These are phyloP conservation scores for Saccopteryx bilineata DNA, from an alignment of 2,113 vertebrate genomes.

Conservation along the genomic window DNA sequence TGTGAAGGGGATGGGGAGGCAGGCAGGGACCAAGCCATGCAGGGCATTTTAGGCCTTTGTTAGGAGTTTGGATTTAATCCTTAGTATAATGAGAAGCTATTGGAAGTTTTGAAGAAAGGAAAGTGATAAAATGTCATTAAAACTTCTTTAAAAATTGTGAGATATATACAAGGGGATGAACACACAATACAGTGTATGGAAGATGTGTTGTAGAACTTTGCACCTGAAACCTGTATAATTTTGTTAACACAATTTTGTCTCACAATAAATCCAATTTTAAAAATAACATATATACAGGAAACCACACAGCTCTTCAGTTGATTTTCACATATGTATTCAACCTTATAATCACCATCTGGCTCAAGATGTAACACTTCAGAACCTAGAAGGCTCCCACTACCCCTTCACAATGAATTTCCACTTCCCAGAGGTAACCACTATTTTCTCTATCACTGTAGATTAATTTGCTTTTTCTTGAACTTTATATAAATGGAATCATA, in stretches of 20 bases:
- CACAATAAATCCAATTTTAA: no score
- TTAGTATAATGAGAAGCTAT: not conserved
- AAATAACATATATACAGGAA: not conserved
- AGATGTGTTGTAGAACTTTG: no score
- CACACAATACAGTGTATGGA: no score
- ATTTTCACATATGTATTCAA: not conserved
- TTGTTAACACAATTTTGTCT: no score
- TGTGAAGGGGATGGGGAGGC: not conserved
- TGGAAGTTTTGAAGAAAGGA: not conserved
- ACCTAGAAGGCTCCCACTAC: not conserved
- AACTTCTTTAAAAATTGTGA: not conserved
- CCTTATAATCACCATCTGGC: not conserved
- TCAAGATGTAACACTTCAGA: not conserved
- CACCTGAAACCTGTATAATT: no score
- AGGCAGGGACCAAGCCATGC: not conserved
- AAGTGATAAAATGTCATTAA: not conserved
- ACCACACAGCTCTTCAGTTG: not conserved
- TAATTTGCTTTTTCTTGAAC: constrained; percentile 26
- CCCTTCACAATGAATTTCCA: not conserved
- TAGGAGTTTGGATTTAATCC: not conserved
- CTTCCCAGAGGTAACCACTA: not conserved
- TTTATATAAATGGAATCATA: not conserved
- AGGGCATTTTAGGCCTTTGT: not conserved
- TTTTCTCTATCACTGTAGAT: not conserved
- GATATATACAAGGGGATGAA: no score